These are phyloP conservation scores for Prionace glauca DNA, from an alignment of 2,797 vertebrate species.

Conservation along the genomic window DNA sequence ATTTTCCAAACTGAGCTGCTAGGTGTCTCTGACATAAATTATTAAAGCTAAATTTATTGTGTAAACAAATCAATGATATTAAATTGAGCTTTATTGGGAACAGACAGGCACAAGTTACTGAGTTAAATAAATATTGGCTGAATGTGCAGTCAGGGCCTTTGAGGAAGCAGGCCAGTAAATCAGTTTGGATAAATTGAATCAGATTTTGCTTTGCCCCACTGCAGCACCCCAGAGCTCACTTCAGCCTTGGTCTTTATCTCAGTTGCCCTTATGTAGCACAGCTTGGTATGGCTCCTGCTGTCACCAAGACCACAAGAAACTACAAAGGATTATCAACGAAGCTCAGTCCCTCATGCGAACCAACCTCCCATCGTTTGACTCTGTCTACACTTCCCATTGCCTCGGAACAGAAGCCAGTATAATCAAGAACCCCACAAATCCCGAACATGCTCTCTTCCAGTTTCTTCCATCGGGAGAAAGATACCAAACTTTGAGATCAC, in stretches of 20 bases:
- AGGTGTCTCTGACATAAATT: neutral
- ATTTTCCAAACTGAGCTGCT: neutral
- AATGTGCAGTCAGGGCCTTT: neutral
- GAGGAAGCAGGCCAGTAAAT: neutral
- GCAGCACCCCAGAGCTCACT: neutral
- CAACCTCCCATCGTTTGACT: too few species aligned
- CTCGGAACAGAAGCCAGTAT: too few species aligned
- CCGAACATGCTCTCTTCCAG: too few species aligned
- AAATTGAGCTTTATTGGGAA: neutral
- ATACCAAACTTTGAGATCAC: too few species aligned
- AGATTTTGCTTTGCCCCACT: neutral
- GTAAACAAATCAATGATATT: slow-evolving; percentile 8
- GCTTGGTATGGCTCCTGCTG: too few species aligned
- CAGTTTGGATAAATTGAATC: neutral
- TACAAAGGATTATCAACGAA: too few species aligned
- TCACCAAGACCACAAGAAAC: too few species aligned
- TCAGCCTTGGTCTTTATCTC: neutral
- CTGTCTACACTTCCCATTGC: too few species aligned
- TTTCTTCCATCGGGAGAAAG: too few species aligned
- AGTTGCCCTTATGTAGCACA: neutral
- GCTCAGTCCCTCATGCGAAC: too few species aligned
- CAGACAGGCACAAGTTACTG: neutral
- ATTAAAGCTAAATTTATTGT: neutral
- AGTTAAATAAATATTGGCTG: neutral
- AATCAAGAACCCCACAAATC: too few species aligned